Conservation (phyloP, 2,888 invertebrate species). For the Corbicula japonica region DNA sequence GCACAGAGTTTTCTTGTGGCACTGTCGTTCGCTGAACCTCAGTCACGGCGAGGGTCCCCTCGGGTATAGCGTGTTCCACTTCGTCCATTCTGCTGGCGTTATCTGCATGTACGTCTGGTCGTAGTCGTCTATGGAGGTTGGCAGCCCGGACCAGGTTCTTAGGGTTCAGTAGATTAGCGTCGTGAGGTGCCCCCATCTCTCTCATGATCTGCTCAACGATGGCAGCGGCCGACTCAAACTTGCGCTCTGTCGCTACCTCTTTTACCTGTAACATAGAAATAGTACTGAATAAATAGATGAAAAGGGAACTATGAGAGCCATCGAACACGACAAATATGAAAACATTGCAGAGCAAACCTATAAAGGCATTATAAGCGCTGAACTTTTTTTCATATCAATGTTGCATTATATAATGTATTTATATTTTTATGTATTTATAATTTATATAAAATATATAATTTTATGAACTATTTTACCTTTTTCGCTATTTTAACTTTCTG, state of each 20-base stretch:
- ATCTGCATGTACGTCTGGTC: conserved; percentile 35
- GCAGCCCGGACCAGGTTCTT: conserved; percentile 25
- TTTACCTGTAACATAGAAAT: conserved; percentile 16
- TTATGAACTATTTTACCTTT: conserved; percentile 12
- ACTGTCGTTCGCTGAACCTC: not conserved
- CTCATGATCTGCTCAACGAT: conserved; percentile 37
- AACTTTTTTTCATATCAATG: too few species aligned
- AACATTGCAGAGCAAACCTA: not conserved
- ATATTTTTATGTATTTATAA: not conserved
- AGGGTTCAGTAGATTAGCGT: conserved; percentile 29
- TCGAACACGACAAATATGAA: too few species aligned
- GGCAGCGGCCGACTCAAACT: conserved; percentile 27
- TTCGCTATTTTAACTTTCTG: conserved; percentile 29
- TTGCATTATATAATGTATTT: not conserved
- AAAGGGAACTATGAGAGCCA: too few species aligned
- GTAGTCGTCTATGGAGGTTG: conserved; percentile 17
- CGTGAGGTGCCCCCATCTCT: conserved; percentile 19
- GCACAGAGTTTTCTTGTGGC: conserved; percentile 15
- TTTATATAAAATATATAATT: not conserved
- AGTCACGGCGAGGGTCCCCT: conserved; percentile 13
- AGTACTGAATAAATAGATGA: not conserved
- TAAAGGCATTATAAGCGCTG: not conserved
- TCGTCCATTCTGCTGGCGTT: not conserved
- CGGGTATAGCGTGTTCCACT: conserved; percentile 1
- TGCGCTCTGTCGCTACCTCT: conserved; percentile 1